Conservation (phyloP, 92 coral and sea anemone genomes). For the Palythoa caribaeorum region DNA sequence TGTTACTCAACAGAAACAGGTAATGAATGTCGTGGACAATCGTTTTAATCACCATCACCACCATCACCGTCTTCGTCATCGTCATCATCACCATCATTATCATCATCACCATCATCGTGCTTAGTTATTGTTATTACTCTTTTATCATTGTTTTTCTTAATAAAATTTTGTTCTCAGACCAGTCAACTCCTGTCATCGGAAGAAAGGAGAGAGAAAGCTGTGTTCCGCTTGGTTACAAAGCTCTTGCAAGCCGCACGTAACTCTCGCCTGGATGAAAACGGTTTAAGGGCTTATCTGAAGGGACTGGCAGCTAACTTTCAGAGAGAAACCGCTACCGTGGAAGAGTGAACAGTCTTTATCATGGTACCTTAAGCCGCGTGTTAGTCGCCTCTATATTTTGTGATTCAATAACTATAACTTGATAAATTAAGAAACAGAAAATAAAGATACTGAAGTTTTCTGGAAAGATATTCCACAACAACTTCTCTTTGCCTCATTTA, state of each 20-base stretch:
- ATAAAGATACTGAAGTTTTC: too few relatives aligned
- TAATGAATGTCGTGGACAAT: background rate
- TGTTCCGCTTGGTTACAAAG: slow-evolving; percentile 88
- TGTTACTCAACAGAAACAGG: slow-evolving; percentile 80
- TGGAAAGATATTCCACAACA: too few relatives aligned
- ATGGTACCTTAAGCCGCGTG: background rate
- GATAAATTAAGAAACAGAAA: background rate
- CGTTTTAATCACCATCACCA: background rate
- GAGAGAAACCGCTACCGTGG: slow-evolving; percentile 71
- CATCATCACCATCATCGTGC: background rate
- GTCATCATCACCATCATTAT: background rate
- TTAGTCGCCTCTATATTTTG: background rate
- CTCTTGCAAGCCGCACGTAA: slow-evolving; percentile 94
- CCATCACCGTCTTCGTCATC: too few relatives aligned
- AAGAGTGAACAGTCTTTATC: slow-evolving; percentile 51
- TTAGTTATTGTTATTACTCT: background rate
- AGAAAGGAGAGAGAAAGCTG: slow-evolving; percentile 84
- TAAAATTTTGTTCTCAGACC: slow-evolving; percentile 27
- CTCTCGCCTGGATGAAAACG: slow-evolving; percentile 90
- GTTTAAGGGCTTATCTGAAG: slow-evolving; percentile 77
- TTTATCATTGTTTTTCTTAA: background rate
- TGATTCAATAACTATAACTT: background rate
- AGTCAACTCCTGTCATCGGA: slow-evolving; percentile 79
- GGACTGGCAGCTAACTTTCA: slow-evolving; percentile 86
- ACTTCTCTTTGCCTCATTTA: too few relatives aligned